Evolutionary conservation across 2,888 invertebrate genomes (phyloP).

Genomic region (Cantharis rustica): DNA sequence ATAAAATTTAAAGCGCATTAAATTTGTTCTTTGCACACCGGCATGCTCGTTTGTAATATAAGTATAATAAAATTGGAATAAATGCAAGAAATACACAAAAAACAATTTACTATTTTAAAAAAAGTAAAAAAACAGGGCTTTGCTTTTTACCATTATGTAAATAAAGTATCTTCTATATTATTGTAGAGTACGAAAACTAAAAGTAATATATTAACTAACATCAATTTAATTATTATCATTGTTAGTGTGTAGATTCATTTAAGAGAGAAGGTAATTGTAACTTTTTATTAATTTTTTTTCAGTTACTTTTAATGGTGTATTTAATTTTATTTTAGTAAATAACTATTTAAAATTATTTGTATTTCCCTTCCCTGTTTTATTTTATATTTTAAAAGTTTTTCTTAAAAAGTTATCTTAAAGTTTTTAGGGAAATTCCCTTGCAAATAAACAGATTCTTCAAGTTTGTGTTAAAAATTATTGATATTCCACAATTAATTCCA

Average conservation of each 20-base stretch:
- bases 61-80: not conserved
- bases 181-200: not conserved
- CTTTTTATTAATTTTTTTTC: not conserved
- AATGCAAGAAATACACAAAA: not conserved
- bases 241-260: not conserved
- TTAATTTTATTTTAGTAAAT: slow-evolving; percentile 1
- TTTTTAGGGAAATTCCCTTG: not conserved
- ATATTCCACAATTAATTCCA: not conserved
- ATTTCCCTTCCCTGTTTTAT: not conserved
- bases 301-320: not conserved
- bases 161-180: not conserved
- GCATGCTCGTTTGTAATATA: slow-evolving; percentile 1
- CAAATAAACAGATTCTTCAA: not conserved
- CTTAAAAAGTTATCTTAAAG: not conserved
- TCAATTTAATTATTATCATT: not conserved
- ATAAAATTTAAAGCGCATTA: not conserved
- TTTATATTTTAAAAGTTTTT: not conserved
- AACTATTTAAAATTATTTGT: not conserved
- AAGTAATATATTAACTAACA: not conserved
- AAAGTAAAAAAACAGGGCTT: slow-evolving; percentile 1
- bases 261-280: not conserved
- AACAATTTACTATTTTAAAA: not conserved
- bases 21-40: not conserved
- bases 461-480: not conserved
- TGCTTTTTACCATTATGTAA: not conserved